Conservation (phyloP, 2,888 invertebrate species). For the Nemotelus pantherinus region DNA sequence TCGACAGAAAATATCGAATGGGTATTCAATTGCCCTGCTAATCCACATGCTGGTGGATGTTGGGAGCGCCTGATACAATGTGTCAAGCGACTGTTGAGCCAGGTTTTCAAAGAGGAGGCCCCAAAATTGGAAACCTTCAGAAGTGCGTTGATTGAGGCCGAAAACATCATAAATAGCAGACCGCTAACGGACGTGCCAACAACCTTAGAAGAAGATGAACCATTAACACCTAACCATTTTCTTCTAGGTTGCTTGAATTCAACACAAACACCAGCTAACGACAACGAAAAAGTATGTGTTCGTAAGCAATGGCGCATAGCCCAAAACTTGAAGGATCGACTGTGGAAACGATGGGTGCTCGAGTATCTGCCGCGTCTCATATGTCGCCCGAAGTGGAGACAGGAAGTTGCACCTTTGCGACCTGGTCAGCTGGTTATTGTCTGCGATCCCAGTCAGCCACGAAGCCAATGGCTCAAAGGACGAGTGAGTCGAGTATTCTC, state of each 20-base stretch:
- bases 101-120: conserved; percentile 43
- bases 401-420: neutral
- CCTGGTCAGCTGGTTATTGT: neutral
- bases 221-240: conserved; percentile 27
- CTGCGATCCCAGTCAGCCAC: neutral
- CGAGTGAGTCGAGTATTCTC: neutral
- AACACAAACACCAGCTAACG: conserved; percentile 3
- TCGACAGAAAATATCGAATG: neutral
- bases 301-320: neutral
- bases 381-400: neutral
- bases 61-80: conserved; percentile 49
- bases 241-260: conserved; percentile 3
- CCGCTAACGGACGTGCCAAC: conserved; percentile 16
- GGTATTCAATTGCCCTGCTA: conserved; percentile 49
- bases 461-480: neutral
- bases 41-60: conserved; percentile 52
- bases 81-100: conserved; percentile 44
- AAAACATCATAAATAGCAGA: conserved; percentile 49
- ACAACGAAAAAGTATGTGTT: conserved; percentile 10
- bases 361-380: conserved; percentile 3
- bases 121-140: conserved; percentile 49
- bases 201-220: conserved; percentile 4
- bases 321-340: conserved; percentile 3
- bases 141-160: conserved; percentile 16
- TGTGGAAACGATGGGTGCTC: neutral